These are phyloP conservation scores for Virgularia gustaviana DNA, from an alignment of 92 coral and sea anemone genomes.

Conservation along the genomic window DNA sequence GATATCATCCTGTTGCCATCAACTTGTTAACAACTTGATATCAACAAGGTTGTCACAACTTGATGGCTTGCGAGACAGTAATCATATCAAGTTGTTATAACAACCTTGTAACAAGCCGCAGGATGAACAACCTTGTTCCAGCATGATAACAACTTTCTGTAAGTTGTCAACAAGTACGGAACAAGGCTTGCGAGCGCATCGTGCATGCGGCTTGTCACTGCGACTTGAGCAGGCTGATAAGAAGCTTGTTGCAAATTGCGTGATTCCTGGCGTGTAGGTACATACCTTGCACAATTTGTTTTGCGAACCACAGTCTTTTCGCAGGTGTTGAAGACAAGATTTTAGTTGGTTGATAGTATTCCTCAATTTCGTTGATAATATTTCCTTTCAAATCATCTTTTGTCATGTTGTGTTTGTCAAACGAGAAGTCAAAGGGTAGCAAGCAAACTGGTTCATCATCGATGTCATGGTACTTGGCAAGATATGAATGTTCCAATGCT, in stretches of 20 bases:
- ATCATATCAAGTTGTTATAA: no score
- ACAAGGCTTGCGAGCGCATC: no score
- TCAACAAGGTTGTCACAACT: no score
- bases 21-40: no score
- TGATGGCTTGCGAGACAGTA: no score
- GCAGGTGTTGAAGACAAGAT: constrained; percentile 53
- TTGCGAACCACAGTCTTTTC: background rate
- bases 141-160: no score
- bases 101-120: no score
- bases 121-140: no score
- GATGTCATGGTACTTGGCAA: constrained; percentile 76
- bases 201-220: constrained; percentile 1
- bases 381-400: constrained; percentile 78
- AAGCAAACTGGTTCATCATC: constrained; percentile 91
- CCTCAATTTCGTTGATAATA: constrained; percentile 71
- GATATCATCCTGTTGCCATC: no score
- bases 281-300: background rate
- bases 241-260: background rate
- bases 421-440: constrained; percentile 81
- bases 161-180: no score
- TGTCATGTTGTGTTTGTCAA: constrained; percentile 71
- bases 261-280: no score
- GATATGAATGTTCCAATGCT: constrained; percentile 68
- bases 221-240: background rate
- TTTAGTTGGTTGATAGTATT: constrained; percentile 54